Percentiles rank a stretch among this genome's conserved stretches.
These are phyloP conservation scores for Acrossocheilus wenchowensis DNA, from an alignment of 2,797 vertebrate species.

Conservation along the genomic window DNA sequence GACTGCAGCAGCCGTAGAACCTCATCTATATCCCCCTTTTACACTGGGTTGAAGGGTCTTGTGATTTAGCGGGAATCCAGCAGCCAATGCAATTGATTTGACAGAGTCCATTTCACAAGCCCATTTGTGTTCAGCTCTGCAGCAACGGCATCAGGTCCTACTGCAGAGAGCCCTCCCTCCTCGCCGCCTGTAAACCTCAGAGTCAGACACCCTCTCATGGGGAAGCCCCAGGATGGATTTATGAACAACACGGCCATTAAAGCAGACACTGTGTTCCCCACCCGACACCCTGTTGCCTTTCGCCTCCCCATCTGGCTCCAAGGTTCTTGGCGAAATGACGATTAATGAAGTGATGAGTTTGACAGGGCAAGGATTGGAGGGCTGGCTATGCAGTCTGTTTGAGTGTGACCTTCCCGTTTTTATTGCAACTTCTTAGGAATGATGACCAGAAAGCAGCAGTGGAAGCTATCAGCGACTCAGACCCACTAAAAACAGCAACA, in stretches of 20 bases:
- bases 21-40: not conserved
- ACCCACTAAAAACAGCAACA: not conserved
- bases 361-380: conserved; percentile 50
- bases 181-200: conserved; percentile 29
- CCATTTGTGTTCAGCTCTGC: conserved; percentile 50
- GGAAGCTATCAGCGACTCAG: not conserved
- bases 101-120: conserved; percentile 39
- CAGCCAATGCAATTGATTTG: conserved; percentile 48
- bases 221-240: conserved; percentile 51
- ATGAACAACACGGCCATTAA: conserved; percentile 54
- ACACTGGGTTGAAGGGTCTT: not conserved
- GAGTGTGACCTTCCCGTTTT: conserved; percentile 61
- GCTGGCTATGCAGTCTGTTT: conserved; percentile 48
- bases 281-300: conserved; percentile 10
- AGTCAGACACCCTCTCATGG: conserved; percentile 21
- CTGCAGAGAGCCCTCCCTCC: conserved; percentile 45
- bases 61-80: conserved; percentile 41
- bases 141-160: conserved; percentile 35
- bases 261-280: conserved; percentile 48
- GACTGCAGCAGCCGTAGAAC: conserved; percentile 11
- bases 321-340: conserved; percentile 45
- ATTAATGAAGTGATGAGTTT: conserved; percentile 58
- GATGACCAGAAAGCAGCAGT: conserved; percentile 23
- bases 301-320: conserved; percentile 18
- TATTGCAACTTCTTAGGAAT: conserved; percentile 28